Percentiles rank a stretch among this genome's conserved stretches.
These are phyloP conservation scores for Aulostomus chinensis DNA, from an alignment of 2,797 vertebrate genomes.

Conservation along the genomic window DNA sequence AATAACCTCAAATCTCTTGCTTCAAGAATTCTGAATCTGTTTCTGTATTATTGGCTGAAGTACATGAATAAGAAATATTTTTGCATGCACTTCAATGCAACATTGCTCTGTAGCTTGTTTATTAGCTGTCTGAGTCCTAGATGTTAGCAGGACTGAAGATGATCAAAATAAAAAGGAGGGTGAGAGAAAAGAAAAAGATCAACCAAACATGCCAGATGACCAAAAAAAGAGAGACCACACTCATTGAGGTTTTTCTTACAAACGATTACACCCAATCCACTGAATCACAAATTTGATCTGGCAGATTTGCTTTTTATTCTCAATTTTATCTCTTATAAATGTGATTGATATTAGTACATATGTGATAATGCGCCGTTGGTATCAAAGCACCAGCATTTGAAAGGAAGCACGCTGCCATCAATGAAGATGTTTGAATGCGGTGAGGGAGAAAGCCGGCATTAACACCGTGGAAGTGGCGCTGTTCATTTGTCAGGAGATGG, in stretches of 20 bases:
- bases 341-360: constrained; percentile 46
- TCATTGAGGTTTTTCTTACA: constrained; percentile 19
- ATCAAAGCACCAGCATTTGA: constrained; percentile 48
- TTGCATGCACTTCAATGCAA: not conserved
- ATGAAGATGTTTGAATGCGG: constrained; percentile 56
- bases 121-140: constrained; percentile 57
- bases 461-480: constrained; percentile 56
- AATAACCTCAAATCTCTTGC: not conserved
- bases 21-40: not conserved
- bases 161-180: constrained; percentile 15
- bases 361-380: constrained; percentile 40
- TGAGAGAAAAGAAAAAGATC: constrained; percentile 1
- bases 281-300: constrained; percentile 23
- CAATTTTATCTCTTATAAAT: constrained; percentile 21
- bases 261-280: constrained; percentile 18
- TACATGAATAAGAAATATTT: not conserved
- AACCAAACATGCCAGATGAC: constrained; percentile 7
- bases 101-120: constrained; percentile 22
- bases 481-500: constrained; percentile 78
- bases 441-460: constrained; percentile 31
- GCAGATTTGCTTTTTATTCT: constrained; percentile 28
- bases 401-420: constrained; percentile 48
- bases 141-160: constrained; percentile 56
- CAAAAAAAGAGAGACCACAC: not conserved
- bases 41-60: not conserved